Conservation (phyloP, 2,113 vertebrate species). For the Hystrix brachyura region DNA sequence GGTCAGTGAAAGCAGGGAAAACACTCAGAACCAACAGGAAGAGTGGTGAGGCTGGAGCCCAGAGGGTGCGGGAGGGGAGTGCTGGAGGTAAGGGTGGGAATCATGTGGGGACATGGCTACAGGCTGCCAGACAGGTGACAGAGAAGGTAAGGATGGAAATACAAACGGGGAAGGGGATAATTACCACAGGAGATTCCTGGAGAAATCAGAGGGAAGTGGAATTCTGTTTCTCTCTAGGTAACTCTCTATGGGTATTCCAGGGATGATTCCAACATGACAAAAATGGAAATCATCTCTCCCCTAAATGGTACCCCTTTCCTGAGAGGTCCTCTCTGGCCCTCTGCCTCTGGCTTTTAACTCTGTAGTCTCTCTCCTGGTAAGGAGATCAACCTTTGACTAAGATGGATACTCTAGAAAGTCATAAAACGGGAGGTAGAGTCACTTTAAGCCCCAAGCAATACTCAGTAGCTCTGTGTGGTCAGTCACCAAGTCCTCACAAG, state of each 20-base stretch:
- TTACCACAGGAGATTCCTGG: background rate
- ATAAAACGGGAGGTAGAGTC: background rate
- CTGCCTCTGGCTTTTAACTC: background rate
- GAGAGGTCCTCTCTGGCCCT: background rate
- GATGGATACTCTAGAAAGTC: constrained; percentile 7
- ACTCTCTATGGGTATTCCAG: background rate
- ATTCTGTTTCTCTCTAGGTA: background rate
- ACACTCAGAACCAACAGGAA: background rate
- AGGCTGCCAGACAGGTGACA: background rate
- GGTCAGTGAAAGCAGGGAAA: background rate
- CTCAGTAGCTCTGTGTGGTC: background rate
- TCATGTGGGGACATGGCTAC: background rate
- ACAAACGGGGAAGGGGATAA: background rate
- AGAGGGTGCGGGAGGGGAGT: background rate
- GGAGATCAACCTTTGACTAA: background rate
- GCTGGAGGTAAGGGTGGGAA: background rate
- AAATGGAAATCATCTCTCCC: background rate
- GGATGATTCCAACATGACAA: background rate
- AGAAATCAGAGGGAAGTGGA: constrained; percentile 33
- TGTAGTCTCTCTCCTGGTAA: background rate
- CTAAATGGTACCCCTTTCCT: background rate
- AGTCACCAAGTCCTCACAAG: background rate
- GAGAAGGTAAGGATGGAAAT: background rate
- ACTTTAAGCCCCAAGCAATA: background rate
- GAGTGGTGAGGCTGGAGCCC: background rate